These are phyloP conservation scores for Chiloscyllium punctatum DNA, from an alignment of 2,797 vertebrate species.

Conservation along the genomic window DNA sequence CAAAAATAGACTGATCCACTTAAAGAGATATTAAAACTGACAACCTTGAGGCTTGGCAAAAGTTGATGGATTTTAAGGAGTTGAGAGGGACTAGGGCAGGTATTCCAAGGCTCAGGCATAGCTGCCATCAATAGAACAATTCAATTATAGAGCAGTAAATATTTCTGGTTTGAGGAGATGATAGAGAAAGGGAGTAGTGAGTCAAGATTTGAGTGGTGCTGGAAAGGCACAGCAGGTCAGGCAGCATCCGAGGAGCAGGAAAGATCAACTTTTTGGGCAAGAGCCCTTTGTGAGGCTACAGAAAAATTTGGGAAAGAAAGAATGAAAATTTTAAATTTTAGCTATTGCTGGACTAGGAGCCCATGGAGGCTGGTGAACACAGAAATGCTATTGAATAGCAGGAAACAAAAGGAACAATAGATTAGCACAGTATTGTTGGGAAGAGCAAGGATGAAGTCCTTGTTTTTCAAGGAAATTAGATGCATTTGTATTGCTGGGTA, in stretches of 20 bases:
- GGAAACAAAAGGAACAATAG: background rate
- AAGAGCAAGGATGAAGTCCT: background rate
- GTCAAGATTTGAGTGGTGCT: too few species aligned
- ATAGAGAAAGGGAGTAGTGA: background rate
- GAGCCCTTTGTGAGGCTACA: too few species aligned
- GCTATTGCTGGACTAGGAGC: background rate
- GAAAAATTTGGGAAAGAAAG: background rate
- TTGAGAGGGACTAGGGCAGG: background rate
- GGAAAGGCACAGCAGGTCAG: too few species aligned
- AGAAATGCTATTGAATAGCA: background rate
- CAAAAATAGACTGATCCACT: background rate
- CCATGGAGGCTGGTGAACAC: background rate
- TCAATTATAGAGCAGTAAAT: background rate
- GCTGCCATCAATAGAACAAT: too few species aligned
- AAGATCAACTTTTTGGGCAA: too few species aligned
- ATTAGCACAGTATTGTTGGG: background rate
- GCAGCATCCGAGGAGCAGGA: too few species aligned
- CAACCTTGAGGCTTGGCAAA: background rate
- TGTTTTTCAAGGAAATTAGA: background rate
- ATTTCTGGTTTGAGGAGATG: background rate
- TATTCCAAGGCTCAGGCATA: background rate
- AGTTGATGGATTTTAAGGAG: background rate
- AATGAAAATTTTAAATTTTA: background rate
- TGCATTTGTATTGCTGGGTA: background rate
- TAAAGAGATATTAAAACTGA: background rate